phyloP scores from a whole-genome alignment of 2,113 vertebrate species.

The Grantiella picta region DNA sequence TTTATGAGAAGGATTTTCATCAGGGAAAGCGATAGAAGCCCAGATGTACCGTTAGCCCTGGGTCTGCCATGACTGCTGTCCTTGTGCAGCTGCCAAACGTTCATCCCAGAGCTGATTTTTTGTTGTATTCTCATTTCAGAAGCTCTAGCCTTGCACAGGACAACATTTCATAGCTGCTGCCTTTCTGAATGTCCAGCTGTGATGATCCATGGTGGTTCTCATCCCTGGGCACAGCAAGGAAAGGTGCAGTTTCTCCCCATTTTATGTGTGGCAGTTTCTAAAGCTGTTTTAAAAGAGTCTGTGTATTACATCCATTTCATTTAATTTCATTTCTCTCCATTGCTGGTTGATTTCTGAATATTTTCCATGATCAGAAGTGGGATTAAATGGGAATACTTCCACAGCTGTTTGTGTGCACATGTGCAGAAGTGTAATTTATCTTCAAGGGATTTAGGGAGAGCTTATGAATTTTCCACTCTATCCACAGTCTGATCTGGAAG shows the following conservation, averaged over 20 bases:
- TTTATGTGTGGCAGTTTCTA: background rate
- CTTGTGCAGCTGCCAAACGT: background rate
- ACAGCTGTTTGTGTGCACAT: background rate
- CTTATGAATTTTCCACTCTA: background rate
- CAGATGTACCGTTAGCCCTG: background rate
- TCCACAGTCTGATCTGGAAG: background rate
- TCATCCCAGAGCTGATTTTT: background rate
- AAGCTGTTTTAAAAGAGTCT: background rate
- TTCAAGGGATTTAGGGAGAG: background rate
- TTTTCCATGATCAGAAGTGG: background rate
- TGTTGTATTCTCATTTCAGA: background rate
- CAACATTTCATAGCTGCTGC: background rate
- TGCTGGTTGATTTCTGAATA: background rate
- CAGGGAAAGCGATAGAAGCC: background rate
- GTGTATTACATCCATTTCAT: background rate
- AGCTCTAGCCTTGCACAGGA: background rate
- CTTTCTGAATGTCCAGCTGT: background rate
- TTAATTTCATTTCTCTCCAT: background rate
- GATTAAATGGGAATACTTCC: background rate
- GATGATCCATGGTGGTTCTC: background rate
- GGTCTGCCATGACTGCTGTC: background rate
- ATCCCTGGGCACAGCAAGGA: background rate
- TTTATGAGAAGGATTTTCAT: background rate
- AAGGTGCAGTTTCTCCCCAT: background rate
- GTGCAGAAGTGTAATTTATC: background rate